Percentiles rank a stretch among this genome's conserved stretches.
These are phyloP conservation scores for Merluccius polli DNA, from an alignment of 2,797 vertebrate genomes.

Conservation along the genomic window DNA sequence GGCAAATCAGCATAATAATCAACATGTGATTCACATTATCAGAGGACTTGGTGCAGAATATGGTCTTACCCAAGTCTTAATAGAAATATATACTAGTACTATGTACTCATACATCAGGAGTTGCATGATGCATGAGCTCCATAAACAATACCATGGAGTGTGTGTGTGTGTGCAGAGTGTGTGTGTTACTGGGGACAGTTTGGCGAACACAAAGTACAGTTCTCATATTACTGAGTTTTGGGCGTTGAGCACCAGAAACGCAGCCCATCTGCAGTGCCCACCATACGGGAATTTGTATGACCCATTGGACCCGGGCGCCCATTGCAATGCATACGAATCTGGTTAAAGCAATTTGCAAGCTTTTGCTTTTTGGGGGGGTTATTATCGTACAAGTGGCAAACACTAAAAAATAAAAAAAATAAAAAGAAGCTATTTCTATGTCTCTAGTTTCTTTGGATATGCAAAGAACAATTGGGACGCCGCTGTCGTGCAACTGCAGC, in stretches of 20 bases:
- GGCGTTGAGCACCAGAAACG: not conserved
- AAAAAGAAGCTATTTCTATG: too few relatives aligned
- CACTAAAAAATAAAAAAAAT: not conserved
- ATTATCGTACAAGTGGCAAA: not conserved
- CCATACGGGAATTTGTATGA: not conserved
- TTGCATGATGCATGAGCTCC: not conserved
- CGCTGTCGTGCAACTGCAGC: not conserved
- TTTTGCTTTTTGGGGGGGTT: not conserved
- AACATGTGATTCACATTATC: not conserved
- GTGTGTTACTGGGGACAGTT: too few relatives aligned
- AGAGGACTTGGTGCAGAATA: not conserved
- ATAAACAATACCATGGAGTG: not conserved
- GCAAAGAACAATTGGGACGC: not conserved
- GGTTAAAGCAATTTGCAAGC: not conserved
- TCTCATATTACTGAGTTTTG: not conserved
- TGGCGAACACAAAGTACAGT: not conserved
- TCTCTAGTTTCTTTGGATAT: not conserved
- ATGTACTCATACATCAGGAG: too few relatives aligned
- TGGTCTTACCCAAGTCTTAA: not conserved
- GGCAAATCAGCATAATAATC: not conserved
- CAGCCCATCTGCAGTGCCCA: not conserved
- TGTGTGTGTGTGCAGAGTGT: not conserved
- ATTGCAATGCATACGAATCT: conserved; percentile 1
- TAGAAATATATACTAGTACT: not conserved
- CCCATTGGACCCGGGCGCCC: not conserved